Evolutionary conservation across 2,797 vertebrate genomes (phyloP).

Genomic region (Masticophis lateralis): DNA sequence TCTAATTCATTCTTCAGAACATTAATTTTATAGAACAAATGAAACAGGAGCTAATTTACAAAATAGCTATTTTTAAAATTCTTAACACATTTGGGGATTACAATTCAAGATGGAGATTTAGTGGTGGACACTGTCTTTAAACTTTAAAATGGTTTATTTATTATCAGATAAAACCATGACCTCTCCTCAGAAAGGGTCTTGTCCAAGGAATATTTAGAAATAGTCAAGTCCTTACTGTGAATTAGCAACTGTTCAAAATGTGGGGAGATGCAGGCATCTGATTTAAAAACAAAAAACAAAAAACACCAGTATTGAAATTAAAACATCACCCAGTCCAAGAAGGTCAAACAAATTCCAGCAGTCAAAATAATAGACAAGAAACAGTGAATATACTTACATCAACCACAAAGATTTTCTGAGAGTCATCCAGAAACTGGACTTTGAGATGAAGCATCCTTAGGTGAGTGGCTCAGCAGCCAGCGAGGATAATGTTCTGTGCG

Average conservation of each 20-base stretch:
- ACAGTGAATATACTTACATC: slow-evolving; percentile 74
- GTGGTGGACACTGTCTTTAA: neutral
- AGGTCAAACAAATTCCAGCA: slow-evolving; percentile 38
- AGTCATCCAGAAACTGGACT: slow-evolving; percentile 81
- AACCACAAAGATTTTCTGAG: slow-evolving; percentile 81
- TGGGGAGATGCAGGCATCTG: slow-evolving; percentile 18
- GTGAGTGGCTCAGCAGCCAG: slow-evolving; percentile 42
- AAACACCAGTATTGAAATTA: slow-evolving; percentile 23
- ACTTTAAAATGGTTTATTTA: neutral
- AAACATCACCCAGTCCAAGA: slow-evolving; percentile 15
- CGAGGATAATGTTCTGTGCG: slow-evolving; percentile 29
- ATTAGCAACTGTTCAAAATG: neutral
- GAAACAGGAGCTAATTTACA: neutral
- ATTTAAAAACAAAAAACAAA: neutral
- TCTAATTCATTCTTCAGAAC: slow-evolving; percentile 5
- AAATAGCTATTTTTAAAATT: neutral
- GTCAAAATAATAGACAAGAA: slow-evolving; percentile 49
- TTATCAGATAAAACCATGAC: neutral
- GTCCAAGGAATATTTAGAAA: neutral
- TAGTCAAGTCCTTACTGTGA: too few relatives aligned
- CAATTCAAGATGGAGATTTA: neutral
- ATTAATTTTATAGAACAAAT: neutral
- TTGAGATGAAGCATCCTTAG: slow-evolving; percentile 77
- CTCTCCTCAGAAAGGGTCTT: neutral
- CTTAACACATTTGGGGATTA: neutral